Evolutionary conservation across 2,888 invertebrate genomes (phyloP).

Genomic region (Acronicta psi): DNA sequence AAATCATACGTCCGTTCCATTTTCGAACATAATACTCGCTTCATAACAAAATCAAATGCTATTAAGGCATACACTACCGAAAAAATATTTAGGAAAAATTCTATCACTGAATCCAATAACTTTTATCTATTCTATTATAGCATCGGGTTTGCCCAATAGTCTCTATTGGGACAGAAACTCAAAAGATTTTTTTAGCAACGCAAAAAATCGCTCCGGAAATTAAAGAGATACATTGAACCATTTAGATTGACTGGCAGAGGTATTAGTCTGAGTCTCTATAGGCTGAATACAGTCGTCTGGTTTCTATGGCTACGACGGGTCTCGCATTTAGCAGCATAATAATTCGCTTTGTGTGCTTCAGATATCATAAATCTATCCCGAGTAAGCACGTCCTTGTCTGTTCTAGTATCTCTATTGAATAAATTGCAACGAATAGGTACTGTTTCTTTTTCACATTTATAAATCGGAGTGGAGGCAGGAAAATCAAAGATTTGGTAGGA

Average conservation of each 20-base stretch:
- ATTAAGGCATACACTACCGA: not conserved
- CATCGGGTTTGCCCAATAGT: not conserved
- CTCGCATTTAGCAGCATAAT: slow-evolving; percentile 12
- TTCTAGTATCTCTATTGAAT: no score
- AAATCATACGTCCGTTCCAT: no score
- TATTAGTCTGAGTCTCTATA: slow-evolving; percentile 22
- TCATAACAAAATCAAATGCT: no score
- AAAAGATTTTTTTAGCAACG: slow-evolving; percentile 15
- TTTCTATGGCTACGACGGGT: slow-evolving; percentile 5
- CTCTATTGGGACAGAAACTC: slow-evolving; percentile 1
- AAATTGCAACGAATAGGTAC: no score
- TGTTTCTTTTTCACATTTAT: no score
- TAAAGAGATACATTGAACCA: slow-evolving; percentile 27
- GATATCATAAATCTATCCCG: not conserved
- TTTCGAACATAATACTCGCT: no score
- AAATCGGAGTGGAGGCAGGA: no score
- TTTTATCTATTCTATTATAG: slow-evolving; percentile 7
- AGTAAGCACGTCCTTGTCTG: not conserved
- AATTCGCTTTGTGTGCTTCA: slow-evolving; percentile 22
- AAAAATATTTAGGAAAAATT: no score
- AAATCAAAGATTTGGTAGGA: no score
- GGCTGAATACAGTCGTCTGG: slow-evolving; percentile 10
- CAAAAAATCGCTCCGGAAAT: slow-evolving; percentile 39
- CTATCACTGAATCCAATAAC: not conserved
- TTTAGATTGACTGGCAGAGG: slow-evolving; percentile 18